phyloP scores from a whole-genome alignment of 2,888 invertebrate species.

The Drosophila robusta region DNA sequence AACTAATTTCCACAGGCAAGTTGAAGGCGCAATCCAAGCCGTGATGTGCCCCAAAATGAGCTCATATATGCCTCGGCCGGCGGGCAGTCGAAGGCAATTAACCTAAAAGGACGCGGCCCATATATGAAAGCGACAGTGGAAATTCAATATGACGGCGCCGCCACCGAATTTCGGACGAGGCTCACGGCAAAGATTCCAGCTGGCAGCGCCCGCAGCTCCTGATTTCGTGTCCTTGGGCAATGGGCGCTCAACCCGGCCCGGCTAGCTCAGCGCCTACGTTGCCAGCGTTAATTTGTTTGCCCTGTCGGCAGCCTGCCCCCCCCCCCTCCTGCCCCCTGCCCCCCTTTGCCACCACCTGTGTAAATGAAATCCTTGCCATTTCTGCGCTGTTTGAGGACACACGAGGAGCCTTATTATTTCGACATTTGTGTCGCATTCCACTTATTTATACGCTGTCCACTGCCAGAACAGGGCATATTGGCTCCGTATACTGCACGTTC shows the following conservation, averaged over 20 bases:
- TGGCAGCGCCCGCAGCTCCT: constrained; percentile 29
- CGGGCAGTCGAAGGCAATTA: constrained; percentile 69
- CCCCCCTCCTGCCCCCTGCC: too few species aligned
- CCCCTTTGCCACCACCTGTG: constrained; percentile 1
- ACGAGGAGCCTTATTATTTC: constrained; percentile 36
- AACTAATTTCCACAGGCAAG: constrained; percentile 56
- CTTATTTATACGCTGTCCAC: constrained; percentile 1
- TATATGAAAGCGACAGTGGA: constrained; percentile 26
- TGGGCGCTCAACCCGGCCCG: neutral
- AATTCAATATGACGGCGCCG: constrained; percentile 57
- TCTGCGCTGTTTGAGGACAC: constrained; percentile 30
- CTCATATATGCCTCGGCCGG: constrained; percentile 51
- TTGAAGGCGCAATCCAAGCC: constrained; percentile 19
- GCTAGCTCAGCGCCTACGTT: constrained; percentile 7
- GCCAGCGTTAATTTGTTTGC: constrained; percentile 41
- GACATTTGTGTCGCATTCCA: constrained; percentile 29
- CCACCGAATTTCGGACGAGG: neutral
- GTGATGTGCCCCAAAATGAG: constrained; percentile 62
- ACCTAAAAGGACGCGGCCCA: constrained; percentile 74
- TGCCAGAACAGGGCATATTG: neutral
- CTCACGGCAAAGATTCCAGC: neutral
- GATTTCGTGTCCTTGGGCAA: constrained; percentile 28
- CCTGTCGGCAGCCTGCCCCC: neutral
- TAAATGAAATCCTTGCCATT: constrained; percentile 54
- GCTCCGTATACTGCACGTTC: too few species aligned